Evolutionary conservation across 2,888 invertebrate species (phyloP).

Genomic region (Oasisia sp.): DNA sequence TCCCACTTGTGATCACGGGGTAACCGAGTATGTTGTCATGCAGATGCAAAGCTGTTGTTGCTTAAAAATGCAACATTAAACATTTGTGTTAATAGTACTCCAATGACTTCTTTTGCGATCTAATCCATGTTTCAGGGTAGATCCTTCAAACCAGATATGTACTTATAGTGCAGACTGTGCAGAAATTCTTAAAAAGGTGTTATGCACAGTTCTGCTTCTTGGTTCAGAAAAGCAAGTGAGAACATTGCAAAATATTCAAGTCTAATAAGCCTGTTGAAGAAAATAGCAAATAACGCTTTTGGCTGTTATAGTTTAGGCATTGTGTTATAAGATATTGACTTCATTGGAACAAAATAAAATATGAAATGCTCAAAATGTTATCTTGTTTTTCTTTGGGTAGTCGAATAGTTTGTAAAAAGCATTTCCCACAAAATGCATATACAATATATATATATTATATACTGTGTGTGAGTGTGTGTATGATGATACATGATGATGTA

Average conservation of each 20-base stretch:
- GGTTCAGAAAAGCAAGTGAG: not conserved
- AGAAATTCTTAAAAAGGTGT: not conserved
- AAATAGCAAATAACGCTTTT: not conserved
- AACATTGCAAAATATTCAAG: not conserved
- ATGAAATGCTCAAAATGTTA: not conserved
- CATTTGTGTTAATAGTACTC: not conserved
- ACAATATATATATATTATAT: not conserved
- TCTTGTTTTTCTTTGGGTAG: not conserved
- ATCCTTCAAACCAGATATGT: not conserved
- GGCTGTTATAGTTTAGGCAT: constrained; percentile 2
- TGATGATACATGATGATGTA: no score
- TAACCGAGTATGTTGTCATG: not conserved
- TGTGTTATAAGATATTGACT: constrained; percentile 3
- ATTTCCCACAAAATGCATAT: not conserved
- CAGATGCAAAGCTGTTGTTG: not conserved
- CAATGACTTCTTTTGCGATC: not conserved
- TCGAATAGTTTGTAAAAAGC: not conserved
- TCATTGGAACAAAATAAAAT: not conserved
- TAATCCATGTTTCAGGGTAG: not conserved
- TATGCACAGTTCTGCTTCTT: not conserved
- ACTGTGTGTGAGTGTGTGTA: no score
- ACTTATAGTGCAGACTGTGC: no score
- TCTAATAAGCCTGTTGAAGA: not conserved
- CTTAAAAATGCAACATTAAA: not conserved
- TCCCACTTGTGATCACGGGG: not conserved